Conservation (phyloP, 2,113 vertebrate genomes). For the Chroicocephalus ridibundus region DNA sequence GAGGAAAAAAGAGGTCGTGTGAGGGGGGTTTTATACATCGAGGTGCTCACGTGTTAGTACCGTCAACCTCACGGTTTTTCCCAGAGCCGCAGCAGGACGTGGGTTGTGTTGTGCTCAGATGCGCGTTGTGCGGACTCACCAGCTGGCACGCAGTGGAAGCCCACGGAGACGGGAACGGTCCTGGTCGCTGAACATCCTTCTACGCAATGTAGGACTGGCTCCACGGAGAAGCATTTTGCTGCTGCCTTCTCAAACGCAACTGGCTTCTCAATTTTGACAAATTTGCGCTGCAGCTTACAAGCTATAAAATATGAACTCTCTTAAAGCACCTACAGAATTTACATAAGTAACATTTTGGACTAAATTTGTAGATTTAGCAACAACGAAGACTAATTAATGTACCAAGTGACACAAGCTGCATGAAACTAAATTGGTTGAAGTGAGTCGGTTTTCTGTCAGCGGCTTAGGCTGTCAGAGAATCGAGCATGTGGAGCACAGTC, state of each 20-base stretch:
- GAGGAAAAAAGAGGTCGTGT: too few species aligned
- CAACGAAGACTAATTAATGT: background rate
- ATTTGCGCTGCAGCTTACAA: constrained; percentile 70
- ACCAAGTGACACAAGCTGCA: background rate
- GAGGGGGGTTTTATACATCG: rapidly evolving
- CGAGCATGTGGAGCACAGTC: rapidly evolving
- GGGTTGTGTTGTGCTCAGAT: rapidly evolving
- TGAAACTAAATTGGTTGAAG: background rate
- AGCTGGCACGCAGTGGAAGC: constrained; percentile 72
- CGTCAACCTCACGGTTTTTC: rapidly evolving
- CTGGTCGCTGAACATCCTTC: constrained; percentile 65
- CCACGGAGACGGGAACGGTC: constrained; percentile 53
- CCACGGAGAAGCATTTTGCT: constrained; percentile 76
- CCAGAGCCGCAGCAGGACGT: rapidly evolving
- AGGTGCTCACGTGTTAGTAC: background rate
- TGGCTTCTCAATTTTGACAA: constrained; percentile 72
- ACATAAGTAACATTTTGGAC: background rate
- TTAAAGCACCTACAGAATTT: background rate
- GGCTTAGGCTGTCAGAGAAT: background rate
- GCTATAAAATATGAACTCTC: constrained; percentile 37
- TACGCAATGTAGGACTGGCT: constrained; percentile 75
- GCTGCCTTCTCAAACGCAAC: constrained; percentile 45
- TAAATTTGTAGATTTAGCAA: background rate
- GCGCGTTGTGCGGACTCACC: constrained; percentile 40
- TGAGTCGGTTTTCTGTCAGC: background rate